phyloP scores from a whole-genome alignment of 37 sponge, comb jelly and placozoan genomes.

The Mnemiopsis leidyi region DNA sequence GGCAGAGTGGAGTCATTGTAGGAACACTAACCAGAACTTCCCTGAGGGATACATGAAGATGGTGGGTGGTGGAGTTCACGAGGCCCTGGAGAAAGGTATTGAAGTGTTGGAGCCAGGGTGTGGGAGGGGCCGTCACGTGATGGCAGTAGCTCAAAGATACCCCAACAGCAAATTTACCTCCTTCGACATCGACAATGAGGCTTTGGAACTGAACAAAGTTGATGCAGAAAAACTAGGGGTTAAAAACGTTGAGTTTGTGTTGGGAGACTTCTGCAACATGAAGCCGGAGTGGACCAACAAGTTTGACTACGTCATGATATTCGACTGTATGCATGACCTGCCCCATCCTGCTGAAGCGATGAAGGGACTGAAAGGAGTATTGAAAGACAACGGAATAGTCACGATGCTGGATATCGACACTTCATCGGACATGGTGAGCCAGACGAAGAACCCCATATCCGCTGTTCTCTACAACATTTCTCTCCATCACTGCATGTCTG shows the following conservation, averaged over 20 bases:
- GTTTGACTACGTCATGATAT: conserved; percentile 61
- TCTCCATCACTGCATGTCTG: conserved; percentile 59
- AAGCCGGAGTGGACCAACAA: conserved; percentile 16
- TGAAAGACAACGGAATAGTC: conserved; percentile 38
- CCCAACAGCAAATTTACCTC: conserved; percentile 28
- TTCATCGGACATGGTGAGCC: background rate
- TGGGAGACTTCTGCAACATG: conserved; percentile 40
- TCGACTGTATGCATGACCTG: conserved; percentile 61
- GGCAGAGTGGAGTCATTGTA: conserved; percentile 10
- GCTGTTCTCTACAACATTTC: conserved; percentile 34
- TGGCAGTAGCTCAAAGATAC: background rate
- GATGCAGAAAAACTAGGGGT: background rate
- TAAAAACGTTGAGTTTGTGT: background rate
- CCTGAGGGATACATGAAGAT: background rate
- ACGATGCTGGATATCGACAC: conserved; percentile 60
- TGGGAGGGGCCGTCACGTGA: background rate
- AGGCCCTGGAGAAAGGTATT: conserved; percentile 34
- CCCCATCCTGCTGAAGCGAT: conserved; percentile 34
- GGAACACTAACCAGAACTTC: conserved; percentile 29
- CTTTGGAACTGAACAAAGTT: background rate
- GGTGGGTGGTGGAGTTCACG: conserved; percentile 9
- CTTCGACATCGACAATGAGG: conserved; percentile 26
- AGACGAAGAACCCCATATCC: conserved; percentile 21
- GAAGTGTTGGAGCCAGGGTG: conserved; percentile 58
- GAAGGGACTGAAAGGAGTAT: conserved; percentile 35